Base-by-base conservation (phyloP, 2,888 invertebrate species). In the Drosophila subquinaria region DNA sequence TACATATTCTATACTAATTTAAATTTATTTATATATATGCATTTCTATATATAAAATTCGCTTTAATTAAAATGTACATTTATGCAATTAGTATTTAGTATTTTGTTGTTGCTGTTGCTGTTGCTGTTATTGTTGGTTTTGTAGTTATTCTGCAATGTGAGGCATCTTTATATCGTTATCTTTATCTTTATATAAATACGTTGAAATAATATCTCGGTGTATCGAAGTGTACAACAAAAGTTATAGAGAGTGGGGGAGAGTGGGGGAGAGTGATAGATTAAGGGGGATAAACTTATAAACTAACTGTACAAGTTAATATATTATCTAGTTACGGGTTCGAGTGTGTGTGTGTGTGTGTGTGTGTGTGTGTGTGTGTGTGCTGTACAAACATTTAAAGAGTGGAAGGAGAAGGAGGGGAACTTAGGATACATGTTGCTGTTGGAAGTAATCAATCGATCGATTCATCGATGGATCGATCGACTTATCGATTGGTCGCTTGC, bases 281-380 rank as follows among this genome's bases (percentile, higher is more conserved):
- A 61, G 30, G 27, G 50, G 45, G 53, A 27, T 45, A 50, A 50
- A 42, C 72, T 78, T 87, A 87, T 33, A 40, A 69, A 47, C 83
- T 87, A 88, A 72, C 88, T 87, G 80, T 87, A 87, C 86, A 87
- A 82, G 60, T 47, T 63, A 61, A 62, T 45, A 55, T 45, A 55
- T 33, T 15, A 33, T 69, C 38, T 42, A 20, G 30, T 43, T 43
- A 38, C 51, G 35, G 30, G 33, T 64, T 59, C 50, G 61, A 57
- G 63, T 52, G 73, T 38, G 38, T 38, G 30, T 30, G 73, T 38
- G 38, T 38, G 73, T 57, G 57, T n/a, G 63, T 52, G 73, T 38
- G 38, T 38, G 30, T 30, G n/a, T n/a, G n/a, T n/a, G 27, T 30
- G 63, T 52, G 73, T 38, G 38, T 38, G 73, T 57, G 57, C 72